Percentiles rank a stretch among this genome's conserved stretches.
These are phyloP conservation scores for Urocitellus parryii DNA, from an alignment of 2,113 vertebrate genomes.

Conservation along the genomic window DNA sequence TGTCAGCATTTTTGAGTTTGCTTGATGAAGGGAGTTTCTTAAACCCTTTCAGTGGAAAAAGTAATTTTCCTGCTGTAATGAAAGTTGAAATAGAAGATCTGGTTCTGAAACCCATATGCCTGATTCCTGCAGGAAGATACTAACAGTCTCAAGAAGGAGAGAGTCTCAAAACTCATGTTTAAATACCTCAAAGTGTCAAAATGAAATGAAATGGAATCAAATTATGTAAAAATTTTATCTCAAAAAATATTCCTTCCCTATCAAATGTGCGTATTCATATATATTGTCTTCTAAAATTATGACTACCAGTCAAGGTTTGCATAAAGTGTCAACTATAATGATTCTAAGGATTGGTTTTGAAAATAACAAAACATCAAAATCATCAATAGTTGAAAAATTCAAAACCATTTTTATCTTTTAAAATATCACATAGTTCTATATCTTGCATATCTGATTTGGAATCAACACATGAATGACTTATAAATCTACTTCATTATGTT, in stretches of 20 bases:
- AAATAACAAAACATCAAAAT: not conserved
- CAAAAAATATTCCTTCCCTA: not conserved
- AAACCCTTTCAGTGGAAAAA: not conserved
- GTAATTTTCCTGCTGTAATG: not conserved
- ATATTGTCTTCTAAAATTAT: not conserved
- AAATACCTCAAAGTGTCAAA: not conserved
- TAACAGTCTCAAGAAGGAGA: not conserved
- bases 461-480: not conserved
- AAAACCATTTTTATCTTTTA: not conserved
- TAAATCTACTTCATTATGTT: not conserved
- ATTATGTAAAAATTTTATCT: not conserved
- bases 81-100: not conserved
- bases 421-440: not conserved
- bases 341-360: not conserved
- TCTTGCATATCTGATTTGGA: not conserved
- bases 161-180: no score
- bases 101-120: not conserved
- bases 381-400: not conserved
- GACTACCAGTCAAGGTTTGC: not conserved
- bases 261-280: not conserved
- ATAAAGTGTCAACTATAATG: not conserved
- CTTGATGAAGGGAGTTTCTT: not conserved
- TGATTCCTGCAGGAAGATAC: not conserved
- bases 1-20: not conserved
- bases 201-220: not conserved